These are phyloP conservation scores for Pholis gunnellus DNA, from an alignment of 2,113 vertebrate genomes.

Conservation along the genomic window DNA sequence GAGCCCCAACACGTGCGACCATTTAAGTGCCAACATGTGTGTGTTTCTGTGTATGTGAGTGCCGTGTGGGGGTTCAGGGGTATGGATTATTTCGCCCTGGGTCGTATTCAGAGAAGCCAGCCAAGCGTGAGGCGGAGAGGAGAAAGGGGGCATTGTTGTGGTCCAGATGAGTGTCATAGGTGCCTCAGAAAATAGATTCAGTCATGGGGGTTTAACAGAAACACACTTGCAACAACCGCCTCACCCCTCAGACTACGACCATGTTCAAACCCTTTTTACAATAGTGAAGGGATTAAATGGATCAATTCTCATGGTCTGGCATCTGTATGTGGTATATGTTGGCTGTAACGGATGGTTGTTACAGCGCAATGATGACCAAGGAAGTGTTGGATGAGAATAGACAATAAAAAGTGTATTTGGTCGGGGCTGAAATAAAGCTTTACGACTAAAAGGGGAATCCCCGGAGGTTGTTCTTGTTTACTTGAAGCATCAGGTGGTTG, in stretches of 20 bases:
- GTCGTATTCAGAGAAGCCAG: constrained; percentile 76
- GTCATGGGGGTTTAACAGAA: constrained; percentile 66
- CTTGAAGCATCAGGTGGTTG: background rate
- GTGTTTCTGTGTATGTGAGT: constrained; percentile 42
- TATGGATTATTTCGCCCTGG: constrained; percentile 72
- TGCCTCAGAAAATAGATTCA: constrained; percentile 66
- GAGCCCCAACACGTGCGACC: constrained; percentile 43
- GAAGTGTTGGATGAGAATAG: background rate
- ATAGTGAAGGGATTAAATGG: constrained; percentile 50
- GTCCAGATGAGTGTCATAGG: constrained; percentile 62
- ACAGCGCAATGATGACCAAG: background rate
- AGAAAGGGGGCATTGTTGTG: constrained; percentile 79
- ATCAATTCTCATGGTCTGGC: constrained; percentile 44
- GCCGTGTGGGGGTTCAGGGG: constrained; percentile 49
- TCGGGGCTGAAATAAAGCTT: constrained; percentile 5
- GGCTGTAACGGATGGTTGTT: constrained; percentile 6
- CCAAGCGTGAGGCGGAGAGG: constrained; percentile 68
- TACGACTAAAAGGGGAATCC: background rate
- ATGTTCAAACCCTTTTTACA: constrained; percentile 40
- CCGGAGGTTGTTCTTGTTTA: background rate
- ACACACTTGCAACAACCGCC: constrained; percentile 54
- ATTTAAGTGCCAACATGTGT: constrained; percentile 46
- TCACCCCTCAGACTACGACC: constrained; percentile 49
- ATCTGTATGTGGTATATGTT: constrained; percentile 20
- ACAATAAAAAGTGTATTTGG: background rate